Base-by-base conservation (phyloP, 2,113 vertebrate species). In the Spea multiplicata region DNA sequence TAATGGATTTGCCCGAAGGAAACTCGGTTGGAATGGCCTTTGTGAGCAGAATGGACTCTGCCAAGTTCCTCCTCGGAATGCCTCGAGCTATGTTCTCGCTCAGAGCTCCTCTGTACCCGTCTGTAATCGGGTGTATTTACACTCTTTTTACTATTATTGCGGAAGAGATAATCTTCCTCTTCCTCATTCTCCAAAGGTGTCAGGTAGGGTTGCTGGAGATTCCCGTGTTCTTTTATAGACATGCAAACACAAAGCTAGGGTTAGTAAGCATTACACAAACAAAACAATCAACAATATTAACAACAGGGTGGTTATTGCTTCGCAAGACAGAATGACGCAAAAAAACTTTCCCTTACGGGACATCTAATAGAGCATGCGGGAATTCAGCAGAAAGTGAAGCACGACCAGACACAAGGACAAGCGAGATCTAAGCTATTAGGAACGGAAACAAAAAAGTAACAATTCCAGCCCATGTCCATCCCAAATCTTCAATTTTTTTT, bases 231-330 rank as follows among this genome's bases (percentile, higher is more conserved):
- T 94, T 86, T 84, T 82, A 81, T 86, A 90, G 84, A 88, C 90
- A 92, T 91, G 88, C 89, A 92, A 92, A 91, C 85, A 90, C 75
- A 92, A 88, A 89, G 89, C 84, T 84, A 30, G 73, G 62, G 70
- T 62, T 81, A 81, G 80, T 68, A 59, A 81, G 68, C 61, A 5
- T 68, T 59, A 66, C 17, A 72, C 74, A 73, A 14, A 67, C 45
- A 69, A 55, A 48, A 53, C 14, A 16, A 8, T 66, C 59, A 61
- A 62, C 30, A 10, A 10, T 59, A 50, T 8, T 13, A 74, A 50
- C 4, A 50, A 47, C 16, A 64, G 46, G n/a, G 17, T 8, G 8
- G 14, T 62, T 64, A 46, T 62, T 64, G n/a, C n/a, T 64, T 65
- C 8, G 53, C n/a, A 64, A 4, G 55, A 59, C 55, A 59, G 5